These are phyloP conservation scores for Octodon degus DNA, from an alignment of 2,113 vertebrate genomes.

Conservation along the genomic window DNA sequence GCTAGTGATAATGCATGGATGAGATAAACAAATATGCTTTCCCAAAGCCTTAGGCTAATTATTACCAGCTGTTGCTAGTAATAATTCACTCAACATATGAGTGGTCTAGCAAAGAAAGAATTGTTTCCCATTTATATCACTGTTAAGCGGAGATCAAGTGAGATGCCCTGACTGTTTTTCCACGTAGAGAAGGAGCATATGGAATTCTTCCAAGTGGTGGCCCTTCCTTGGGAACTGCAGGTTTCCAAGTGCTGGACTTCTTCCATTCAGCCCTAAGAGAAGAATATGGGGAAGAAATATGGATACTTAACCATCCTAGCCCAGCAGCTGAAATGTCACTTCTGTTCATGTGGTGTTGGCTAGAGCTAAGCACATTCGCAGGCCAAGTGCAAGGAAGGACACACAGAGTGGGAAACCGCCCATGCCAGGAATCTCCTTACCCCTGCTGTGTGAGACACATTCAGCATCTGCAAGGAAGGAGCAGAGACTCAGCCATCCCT, in stretches of 20 bases:
- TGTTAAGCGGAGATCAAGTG: not conserved
- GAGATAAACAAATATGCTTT: not conserved
- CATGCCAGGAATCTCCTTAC: not conserved
- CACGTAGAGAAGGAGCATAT: not conserved
- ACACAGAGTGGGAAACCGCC: rapidly evolving
- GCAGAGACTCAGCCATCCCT: not conserved
- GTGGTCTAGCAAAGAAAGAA: not conserved
- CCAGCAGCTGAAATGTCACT: not conserved
- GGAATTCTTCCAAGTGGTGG: not conserved
- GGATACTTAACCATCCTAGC: not conserved
- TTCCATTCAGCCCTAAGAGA: not conserved
- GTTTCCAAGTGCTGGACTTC: not conserved
- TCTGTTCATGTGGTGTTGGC: not conserved
- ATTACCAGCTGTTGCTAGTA: not conserved
- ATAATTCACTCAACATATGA: not conserved
- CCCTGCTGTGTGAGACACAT: not conserved
- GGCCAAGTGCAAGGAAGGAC: too few relatives aligned
- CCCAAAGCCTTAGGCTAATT: not conserved
- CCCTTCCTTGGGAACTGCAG: not conserved
- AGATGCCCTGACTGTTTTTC: not conserved
- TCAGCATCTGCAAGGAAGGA: not conserved
- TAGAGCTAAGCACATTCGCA: not conserved
- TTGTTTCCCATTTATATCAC: not conserved
- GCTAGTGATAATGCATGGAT: not conserved
- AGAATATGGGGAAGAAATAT: not conserved